phyloP scores from a whole-genome alignment of 2,888 invertebrate species.

The Bombylius major region DNA sequence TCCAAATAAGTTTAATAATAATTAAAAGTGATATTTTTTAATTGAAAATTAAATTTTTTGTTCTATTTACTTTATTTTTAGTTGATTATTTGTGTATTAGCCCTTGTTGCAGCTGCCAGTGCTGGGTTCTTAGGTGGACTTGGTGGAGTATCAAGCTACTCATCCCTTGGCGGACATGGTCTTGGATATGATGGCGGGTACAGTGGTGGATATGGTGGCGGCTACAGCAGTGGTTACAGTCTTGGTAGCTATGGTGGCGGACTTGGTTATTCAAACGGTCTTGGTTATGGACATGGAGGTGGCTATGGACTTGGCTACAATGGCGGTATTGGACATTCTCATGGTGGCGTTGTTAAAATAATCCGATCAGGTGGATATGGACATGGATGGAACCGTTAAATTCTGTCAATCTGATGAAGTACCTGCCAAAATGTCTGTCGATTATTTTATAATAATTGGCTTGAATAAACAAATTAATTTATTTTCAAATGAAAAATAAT shows the following conservation, averaged over 20 bases:
- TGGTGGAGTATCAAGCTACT: background rate
- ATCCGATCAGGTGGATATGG: background rate
- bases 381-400: background rate
- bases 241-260: background rate
- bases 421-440: too few relatives aligned
- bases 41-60: too few relatives aligned
- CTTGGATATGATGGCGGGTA: background rate
- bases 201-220: background rate
- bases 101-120: background rate
- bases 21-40: too few relatives aligned
- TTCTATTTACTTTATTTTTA: too few relatives aligned
- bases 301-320: background rate
- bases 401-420: too few relatives aligned
- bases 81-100: background rate
- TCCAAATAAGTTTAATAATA: too few relatives aligned
- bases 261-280: background rate
- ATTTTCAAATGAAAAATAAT: too few relatives aligned
- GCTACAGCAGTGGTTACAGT: background rate
- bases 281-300: background rate
- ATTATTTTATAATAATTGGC: too few relatives aligned
- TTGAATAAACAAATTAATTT: too few relatives aligned
- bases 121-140: background rate
- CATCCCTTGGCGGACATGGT: background rate
- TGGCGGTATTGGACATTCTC: background rate
- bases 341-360: background rate